Evolutionary conservation across 2,797 vertebrate genomes (phyloP), one percentile per base, ranked within the genome.

Genomic region (Coranthus polyacanthus): DNA sequence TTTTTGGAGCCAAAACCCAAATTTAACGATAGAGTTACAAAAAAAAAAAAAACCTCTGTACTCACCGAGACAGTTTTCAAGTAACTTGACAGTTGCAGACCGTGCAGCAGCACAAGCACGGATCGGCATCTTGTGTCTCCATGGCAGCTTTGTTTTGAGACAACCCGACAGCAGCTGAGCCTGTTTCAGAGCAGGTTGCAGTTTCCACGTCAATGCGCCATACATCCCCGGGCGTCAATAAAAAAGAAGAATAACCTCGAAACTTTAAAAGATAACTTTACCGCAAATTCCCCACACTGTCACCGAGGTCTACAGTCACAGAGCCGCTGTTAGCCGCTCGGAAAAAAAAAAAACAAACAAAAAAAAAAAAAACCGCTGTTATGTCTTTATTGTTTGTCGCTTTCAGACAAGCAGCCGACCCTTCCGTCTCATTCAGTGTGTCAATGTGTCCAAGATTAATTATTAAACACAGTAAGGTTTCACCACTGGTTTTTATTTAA

Each of bases 21-120:
- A 0, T 0, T 3, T 42, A 10, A 39, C 9, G 46, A 17, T 1
- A 0, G 0, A 0, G 37, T 22, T 45, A 1, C 1, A 6, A 18
- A 16, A 20, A 3, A 2, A 34, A 17, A 51, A 8, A 8, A 3
- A 17, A 4, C 3, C 1, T 2, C n/a, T 1, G 0, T 32, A 89
- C 92, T 77, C 76, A 94, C 93, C 92, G 1, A 95, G 78, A 52
- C 75, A 86, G 53, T 92, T 72, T 0, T 90, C 70, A 0, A 57
- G 69, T 5, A 83, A 39, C 12, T 77, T 85, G 10, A 82, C 66
- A 9, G 74, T 45, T 4, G 80, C 68, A 1, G 84, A 18, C 0
- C 55, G 12, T 0, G 43, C 16, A 2, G 55, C 13, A 2, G 55
- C 13, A 0, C 66, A 72, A 1, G 37, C 50, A 10, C 69, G 52